Conservation (phyloP, 1,140 invertebrate species). For the Batillaria attramentaria region DNA sequence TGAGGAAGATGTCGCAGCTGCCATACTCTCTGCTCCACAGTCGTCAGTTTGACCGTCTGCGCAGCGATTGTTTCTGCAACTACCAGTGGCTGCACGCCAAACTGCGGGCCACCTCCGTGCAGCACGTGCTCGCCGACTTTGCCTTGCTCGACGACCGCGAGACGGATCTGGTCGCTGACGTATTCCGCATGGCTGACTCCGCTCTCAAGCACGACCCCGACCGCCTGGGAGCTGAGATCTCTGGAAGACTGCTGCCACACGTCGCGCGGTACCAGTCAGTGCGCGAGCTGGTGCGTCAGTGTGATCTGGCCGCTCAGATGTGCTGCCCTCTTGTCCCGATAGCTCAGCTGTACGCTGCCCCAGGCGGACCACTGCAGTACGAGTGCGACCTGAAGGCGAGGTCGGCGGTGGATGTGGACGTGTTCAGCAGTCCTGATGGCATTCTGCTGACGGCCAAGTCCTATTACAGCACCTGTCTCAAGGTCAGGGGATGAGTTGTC, state of each 20-base stretch:
- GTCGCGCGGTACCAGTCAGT: slow-evolving; percentile 53
- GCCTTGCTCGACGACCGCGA: slow-evolving; percentile 75
- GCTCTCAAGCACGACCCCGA: slow-evolving; percentile 57
- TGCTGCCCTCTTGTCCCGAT: slow-evolving; percentile 85
- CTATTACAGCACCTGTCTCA: slow-evolving; percentile 46
- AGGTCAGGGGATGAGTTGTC: too few species aligned
- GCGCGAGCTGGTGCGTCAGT: slow-evolving; percentile 62
- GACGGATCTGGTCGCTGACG: slow-evolving; percentile 57
- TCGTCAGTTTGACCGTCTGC: slow-evolving; percentile 45
- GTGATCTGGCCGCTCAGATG: slow-evolving; percentile 73
- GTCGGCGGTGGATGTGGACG: slow-evolving; percentile 52
- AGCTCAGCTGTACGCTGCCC: slow-evolving; percentile 62
- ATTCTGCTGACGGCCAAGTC: slow-evolving; percentile 60
- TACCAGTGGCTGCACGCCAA: slow-evolving; percentile 59
- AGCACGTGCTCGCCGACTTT: slow-evolving; percentile 58
- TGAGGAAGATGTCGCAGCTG: slow-evolving; percentile 58
- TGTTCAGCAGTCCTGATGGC: slow-evolving; percentile 55
- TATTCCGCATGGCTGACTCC: slow-evolving; percentile 59
- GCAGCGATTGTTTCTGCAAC: slow-evolving; percentile 56
- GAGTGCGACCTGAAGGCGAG: slow-evolving; percentile 46
- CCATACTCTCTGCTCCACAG: slow-evolving; percentile 49
- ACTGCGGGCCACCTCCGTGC: slow-evolving; percentile 54
- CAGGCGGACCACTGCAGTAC: slow-evolving; percentile 63
- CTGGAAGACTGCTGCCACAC: slow-evolving; percentile 64
- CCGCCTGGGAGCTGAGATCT: slow-evolving; percentile 58